Percentiles rank a stretch among this genome's conserved stretches.
These are phyloP conservation scores for Lophotis ruficrista DNA, from an alignment of 2,113 vertebrate genomes.

Conservation along the genomic window DNA sequence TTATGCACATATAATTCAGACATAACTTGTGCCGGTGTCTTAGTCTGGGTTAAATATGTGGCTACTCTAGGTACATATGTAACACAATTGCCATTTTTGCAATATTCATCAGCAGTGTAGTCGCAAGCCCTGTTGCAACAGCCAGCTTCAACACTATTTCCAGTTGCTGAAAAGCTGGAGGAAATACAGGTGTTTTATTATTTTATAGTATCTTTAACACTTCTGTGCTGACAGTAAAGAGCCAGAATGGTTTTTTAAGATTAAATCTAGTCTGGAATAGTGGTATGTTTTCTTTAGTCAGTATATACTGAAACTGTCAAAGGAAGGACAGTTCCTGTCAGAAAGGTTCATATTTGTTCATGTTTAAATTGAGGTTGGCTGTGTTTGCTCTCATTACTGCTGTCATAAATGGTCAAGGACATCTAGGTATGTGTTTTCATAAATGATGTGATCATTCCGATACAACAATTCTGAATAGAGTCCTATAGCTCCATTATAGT, in stretches of 20 bases:
- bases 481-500: constrained; percentile 12
- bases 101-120: not conserved
- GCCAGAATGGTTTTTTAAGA: not conserved
- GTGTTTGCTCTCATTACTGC: constrained; percentile 46
- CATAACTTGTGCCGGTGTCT: not conserved
- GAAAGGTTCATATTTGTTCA: constrained; percentile 56
- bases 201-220: constrained; percentile 26
- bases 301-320: constrained; percentile 38
- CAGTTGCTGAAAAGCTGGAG: not conserved
- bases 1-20: not conserved
- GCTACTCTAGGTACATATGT: not conserved
- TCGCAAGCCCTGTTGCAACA: not conserved
- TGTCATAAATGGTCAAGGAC: constrained; percentile 65
- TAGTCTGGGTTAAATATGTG: not conserved
- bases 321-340: constrained; percentile 53
- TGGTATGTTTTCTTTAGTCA: not conserved
- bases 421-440: constrained; percentile 41
- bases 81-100: not conserved
- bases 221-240: not conserved
- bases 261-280: constrained; percentile 2
- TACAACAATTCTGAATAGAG: constrained; percentile 7
- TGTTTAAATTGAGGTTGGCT: constrained; percentile 54
- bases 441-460: constrained; percentile 53
- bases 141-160: not conserved
- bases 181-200: constrained; percentile 13